Conservation (phyloP, 2,797 vertebrate genomes). For the Gephyroberyx darwinii region DNA sequence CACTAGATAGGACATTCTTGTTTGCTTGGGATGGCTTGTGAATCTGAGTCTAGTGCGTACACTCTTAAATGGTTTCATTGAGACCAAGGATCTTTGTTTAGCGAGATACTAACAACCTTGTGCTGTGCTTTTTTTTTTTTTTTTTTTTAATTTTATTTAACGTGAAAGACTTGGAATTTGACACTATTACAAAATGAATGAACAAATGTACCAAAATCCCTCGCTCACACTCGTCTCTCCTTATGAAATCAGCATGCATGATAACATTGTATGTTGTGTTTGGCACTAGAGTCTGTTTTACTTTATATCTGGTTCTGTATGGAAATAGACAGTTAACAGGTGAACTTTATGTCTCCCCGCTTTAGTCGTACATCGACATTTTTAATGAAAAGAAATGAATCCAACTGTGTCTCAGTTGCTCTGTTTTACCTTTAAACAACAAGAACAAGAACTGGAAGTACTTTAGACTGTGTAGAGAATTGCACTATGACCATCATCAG, state of each 20-base stretch:
- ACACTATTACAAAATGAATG: conserved; percentile 56
- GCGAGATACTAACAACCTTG: conserved; percentile 41
- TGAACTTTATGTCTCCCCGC: conserved; percentile 19
- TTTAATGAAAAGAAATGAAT: conserved; percentile 39
- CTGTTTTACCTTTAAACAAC: conserved; percentile 45
- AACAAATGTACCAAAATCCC: conserved; percentile 9
- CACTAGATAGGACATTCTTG: conserved; percentile 15
- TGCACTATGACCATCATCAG: conserved; percentile 42
- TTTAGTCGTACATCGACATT: conserved; percentile 45
- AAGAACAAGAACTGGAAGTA: conserved; percentile 45
- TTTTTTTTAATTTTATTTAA: neutral
- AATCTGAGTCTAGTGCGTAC: conserved; percentile 35
- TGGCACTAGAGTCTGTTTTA: conserved; percentile 73
- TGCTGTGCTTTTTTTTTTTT: conserved; percentile 48
- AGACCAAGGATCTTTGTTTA: conserved; percentile 58
- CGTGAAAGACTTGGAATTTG: conserved; percentile 40
- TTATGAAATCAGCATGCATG: conserved; percentile 38
- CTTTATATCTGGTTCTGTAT: conserved; percentile 46
- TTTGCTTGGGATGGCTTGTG: conserved; percentile 4
- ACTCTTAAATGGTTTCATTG: conserved; percentile 54
- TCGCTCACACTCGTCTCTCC: conserved; percentile 31
- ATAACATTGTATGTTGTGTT: conserved; percentile 55
- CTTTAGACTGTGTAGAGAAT: conserved; percentile 41
- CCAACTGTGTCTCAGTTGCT: conserved; percentile 50
- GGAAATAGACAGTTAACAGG: conserved; percentile 37